These are phyloP conservation scores for Drosophila mettleri DNA, from an alignment of 2,888 invertebrate genomes.

Conservation along the genomic window DNA sequence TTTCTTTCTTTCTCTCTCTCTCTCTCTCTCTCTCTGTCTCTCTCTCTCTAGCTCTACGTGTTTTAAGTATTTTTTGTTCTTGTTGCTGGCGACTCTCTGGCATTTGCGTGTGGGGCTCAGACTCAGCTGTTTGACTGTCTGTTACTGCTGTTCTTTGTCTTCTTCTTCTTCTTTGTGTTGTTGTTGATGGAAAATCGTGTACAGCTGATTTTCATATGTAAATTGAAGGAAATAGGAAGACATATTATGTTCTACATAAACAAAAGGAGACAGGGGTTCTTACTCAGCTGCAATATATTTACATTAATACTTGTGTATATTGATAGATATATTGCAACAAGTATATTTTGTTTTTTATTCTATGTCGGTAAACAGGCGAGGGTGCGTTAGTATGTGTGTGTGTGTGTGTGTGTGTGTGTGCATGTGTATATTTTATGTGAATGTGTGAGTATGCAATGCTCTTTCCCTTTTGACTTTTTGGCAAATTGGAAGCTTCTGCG, in stretches of 20 bases:
- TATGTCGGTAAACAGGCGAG: neutral
- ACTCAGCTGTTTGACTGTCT: constrained; percentile 54
- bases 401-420: constrained; percentile 32
- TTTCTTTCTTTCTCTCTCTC: neutral
- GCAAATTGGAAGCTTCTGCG: constrained; percentile 38
- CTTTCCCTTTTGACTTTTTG: constrained; percentile 40
- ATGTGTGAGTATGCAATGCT: constrained; percentile 35
- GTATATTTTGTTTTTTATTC: neutral
- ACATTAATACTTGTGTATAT: too few species aligned
- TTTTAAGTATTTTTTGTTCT: constrained; percentile 29
- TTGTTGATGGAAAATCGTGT: constrained; percentile 46
- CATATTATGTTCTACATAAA: constrained; percentile 18
- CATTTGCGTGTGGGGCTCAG: constrained; percentile 59
- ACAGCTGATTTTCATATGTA: constrained; percentile 56
- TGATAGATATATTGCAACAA: constrained; percentile 11
- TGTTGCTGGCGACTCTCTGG: constrained; percentile 38
- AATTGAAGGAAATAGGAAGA: constrained; percentile 45
- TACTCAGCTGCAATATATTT: neutral
- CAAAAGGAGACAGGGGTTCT: neutral
- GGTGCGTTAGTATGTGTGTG: constrained; percentile 16
- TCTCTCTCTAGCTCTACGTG: constrained; percentile 3
- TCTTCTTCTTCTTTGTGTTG: constrained; percentile 32
- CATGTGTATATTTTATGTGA: neutral
- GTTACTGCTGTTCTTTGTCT: constrained; percentile 13
- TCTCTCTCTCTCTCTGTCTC: neutral